Conservation (phyloP, 2,113 vertebrate species). For the Hiodon alosoides region DNA sequence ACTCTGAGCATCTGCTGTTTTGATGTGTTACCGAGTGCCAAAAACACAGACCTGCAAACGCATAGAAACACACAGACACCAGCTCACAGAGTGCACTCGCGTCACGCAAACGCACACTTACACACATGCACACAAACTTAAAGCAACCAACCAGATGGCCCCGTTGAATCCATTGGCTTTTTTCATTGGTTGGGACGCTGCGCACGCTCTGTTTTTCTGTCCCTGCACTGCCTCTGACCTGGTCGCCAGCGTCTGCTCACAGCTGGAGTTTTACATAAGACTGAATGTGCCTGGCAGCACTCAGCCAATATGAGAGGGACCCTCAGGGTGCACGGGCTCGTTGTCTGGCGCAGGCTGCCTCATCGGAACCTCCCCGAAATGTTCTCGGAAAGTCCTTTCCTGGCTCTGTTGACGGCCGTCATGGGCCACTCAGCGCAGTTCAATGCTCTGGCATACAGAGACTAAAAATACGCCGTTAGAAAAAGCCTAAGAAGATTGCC, state of each 20-base stretch:
- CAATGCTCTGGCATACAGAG: not conserved
- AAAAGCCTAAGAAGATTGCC: not conserved
- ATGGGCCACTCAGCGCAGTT: too few relatives aligned
- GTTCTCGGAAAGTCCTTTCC: too few relatives aligned
- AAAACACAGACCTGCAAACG: not conserved
- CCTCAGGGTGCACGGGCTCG: not conserved
- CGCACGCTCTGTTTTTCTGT: not conserved
- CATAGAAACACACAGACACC: not conserved
- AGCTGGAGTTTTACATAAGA: not conserved
- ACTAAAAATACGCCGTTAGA: not conserved
- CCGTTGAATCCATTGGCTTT: too few relatives aligned
- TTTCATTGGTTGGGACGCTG: not conserved
- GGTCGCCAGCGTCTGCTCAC: not conserved
- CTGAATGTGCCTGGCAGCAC: not conserved
- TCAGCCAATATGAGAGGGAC: conserved; percentile 17
- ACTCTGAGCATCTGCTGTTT: not conserved
- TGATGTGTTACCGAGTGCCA: not conserved
- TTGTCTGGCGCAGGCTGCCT: not conserved
- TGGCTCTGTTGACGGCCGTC: too few relatives aligned
- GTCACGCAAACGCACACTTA: not conserved
- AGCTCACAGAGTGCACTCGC: not conserved
- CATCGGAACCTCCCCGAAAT: not conserved
- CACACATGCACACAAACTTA: too few relatives aligned
- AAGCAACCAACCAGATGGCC: too few relatives aligned
- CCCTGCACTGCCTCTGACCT: not conserved